Base-by-base conservation (phyloP, 2,888 invertebrate genomes). In the Pammene aurita region DNA sequence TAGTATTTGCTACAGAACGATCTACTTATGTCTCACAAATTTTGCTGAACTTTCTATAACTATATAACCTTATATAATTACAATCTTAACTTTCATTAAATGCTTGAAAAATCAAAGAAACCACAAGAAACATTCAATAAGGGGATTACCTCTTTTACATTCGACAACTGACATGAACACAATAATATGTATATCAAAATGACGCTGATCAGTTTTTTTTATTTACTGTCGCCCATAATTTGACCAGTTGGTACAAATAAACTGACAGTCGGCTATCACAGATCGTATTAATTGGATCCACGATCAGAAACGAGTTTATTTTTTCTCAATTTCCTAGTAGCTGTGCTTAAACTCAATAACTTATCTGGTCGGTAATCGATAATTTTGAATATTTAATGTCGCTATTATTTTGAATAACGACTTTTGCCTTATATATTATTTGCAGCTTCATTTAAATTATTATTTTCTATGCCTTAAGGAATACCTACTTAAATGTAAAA, bases 231-330 rank as follows among this genome's bases (percentile, higher is more conserved):
- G 70, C 57, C 64, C 66, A 72, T 75, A 72, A 73, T 75, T 82
- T 77, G 82, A 84, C 79, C 83, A 82, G 74, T 26, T 82, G 75
- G 69, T 77, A 75, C 77, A 76, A 79, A 77, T 76, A 75, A 78
- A 78, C 72, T 75, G 85, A 83, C 84, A 80, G 78, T 78, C 80
- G 78, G 64, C 69, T 72, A 73, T 74, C 72, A 57, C 48, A 42
- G 56, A 71, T 71, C 67, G 70, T 73, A 72, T 72, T 70, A 44
- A 70, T 50, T 56, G 64, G 63, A 69, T 70, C 61, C 71, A 72
- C 71, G 56, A 70, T 73, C 67, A 35, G 55, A 65, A 71, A 66
- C 71, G 26, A 66, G 70, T 71, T 67, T 70, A 70, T 67, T 71
- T 71, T 44, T 34, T 26, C 14, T 54, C 46, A 14, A 52, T 67